Conservation (phyloP, 2,888 invertebrate species). For the Melieria omissa region DNA sequence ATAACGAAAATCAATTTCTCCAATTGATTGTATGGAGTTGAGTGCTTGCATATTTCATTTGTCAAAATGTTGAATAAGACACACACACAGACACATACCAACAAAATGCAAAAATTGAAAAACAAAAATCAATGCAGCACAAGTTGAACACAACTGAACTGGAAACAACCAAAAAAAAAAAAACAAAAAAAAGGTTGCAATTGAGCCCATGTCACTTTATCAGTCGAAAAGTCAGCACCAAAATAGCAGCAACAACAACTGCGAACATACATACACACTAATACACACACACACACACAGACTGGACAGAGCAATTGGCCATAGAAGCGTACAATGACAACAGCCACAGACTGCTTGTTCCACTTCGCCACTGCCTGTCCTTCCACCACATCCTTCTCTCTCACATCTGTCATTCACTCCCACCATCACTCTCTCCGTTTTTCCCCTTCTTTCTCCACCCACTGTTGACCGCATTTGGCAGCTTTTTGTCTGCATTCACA, state of each 20-base stretch:
- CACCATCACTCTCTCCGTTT: background rate
- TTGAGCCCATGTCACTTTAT: background rate
- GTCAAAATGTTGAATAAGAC: background rate
- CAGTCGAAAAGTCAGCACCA: slow-evolving; percentile 3
- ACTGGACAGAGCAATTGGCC: background rate
- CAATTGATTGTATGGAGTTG: background rate
- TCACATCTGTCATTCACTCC: background rate
- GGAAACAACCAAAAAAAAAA: background rate
- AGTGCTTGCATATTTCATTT: background rate
- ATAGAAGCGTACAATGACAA: background rate
- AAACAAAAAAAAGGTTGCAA: background rate
- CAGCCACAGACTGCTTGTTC: background rate
- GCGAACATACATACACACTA: background rate
- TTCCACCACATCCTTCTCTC: background rate
- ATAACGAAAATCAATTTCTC: slow-evolving; percentile 20
- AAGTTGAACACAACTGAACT: background rate
- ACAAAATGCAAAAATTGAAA: too few species aligned
- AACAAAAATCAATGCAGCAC: too few species aligned
- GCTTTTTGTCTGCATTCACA: background rate
- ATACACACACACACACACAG: background rate
- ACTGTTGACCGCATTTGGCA: background rate
- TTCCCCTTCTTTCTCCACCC: background rate
- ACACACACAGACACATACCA: too few species aligned
- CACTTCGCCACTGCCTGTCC: background rate
- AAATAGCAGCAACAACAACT: background rate